A percentile compares a stretch with the other conserved stretches of the same genome.
These are phyloP conservation scores for Heliothis subflexa DNA, from an alignment of 1,140 invertebrate species.

Conservation along the genomic window DNA sequence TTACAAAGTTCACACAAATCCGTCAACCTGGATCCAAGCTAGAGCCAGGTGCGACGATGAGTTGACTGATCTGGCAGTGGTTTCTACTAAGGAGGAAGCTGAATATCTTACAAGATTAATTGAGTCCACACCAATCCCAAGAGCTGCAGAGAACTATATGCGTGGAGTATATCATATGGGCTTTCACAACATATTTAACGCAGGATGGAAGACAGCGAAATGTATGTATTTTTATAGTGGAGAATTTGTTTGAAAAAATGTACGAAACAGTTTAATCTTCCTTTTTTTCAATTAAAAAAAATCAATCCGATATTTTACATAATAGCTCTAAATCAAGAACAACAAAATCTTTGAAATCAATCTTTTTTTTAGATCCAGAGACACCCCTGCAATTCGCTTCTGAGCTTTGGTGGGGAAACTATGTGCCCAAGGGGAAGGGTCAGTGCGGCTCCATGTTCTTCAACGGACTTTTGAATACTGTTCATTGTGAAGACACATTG, in stretches of 20 bases:
- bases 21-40: neutral
- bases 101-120: neutral
- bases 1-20: slow-evolving; percentile 16
- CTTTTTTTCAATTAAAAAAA: no score
- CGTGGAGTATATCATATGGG: slow-evolving; percentile 11
- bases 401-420: neutral
- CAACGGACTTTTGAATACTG: neutral
- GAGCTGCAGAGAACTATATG: neutral
- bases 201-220: neutral
- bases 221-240: neutral
- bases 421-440: neutral
- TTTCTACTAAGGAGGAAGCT: neutral
- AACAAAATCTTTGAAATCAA: neutral
- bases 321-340: no score
- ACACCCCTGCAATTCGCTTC: neutral
- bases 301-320: no score
- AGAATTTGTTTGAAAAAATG: no score
- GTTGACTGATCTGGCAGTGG: neutral
- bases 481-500: neutral
- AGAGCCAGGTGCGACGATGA: neutral
- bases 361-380: neutral
- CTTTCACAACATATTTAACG: neutral
- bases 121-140: neutral
- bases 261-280: no score
- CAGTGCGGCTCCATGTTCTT: slow-evolving; percentile 4